Conservation (phyloP, 2,113 vertebrate genomes). For the Eudyptes chrysolophus region DNA sequence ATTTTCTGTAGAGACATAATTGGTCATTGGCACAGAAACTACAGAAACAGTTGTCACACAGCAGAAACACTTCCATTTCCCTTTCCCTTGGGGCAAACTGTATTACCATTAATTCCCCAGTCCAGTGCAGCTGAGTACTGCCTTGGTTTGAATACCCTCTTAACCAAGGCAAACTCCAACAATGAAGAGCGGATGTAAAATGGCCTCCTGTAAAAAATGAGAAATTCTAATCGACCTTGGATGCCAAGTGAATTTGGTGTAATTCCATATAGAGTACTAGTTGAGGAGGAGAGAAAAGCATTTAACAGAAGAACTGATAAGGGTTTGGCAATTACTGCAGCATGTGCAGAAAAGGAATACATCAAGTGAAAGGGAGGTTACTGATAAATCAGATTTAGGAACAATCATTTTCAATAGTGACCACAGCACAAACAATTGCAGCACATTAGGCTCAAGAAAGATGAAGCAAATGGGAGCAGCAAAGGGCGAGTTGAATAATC, state of each 20-base stretch:
- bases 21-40: constrained; percentile 49
- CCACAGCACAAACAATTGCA: background rate
- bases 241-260: constrained; percentile 8
- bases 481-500: background rate
- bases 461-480: background rate
- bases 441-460: background rate
- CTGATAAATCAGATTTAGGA: background rate
- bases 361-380: background rate
- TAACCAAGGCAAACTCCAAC: background rate
- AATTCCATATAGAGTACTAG: background rate
- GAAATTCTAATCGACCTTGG: background rate
- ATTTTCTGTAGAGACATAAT: constrained; percentile 36
- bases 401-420: background rate
- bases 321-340: background rate
- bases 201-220: background rate
- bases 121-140: constrained; percentile 3
- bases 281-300: background rate
- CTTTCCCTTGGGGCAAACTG: background rate
- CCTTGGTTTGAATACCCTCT: background rate
- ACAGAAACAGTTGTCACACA: constrained; percentile 9
- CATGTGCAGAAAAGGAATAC: background rate
- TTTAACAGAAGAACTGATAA: background rate
- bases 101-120: background rate
- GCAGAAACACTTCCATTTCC: constrained; percentile 21
- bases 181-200: background rate